phyloP scores from a whole-genome alignment of 2,888 invertebrate genomes.

The Marronus borbonicus region DNA sequence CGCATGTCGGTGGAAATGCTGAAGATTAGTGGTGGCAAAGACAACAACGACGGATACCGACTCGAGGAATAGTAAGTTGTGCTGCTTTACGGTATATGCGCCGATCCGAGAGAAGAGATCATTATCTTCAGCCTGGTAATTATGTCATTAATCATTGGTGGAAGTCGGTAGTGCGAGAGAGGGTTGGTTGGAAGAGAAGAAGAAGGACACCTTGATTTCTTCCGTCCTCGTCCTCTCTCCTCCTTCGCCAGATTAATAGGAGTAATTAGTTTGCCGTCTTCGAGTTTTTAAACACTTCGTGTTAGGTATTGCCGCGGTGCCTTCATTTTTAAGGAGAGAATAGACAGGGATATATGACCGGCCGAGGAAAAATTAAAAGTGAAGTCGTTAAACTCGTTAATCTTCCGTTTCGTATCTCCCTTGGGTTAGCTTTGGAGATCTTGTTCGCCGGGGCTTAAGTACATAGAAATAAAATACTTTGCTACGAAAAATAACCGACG shows the following conservation, averaged over 20 bases:
- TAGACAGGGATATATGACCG: slow-evolving; percentile 35
- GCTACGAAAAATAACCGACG: too few species aligned
- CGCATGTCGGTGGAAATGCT: slow-evolving; percentile 16
- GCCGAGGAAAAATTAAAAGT: slow-evolving; percentile 49
- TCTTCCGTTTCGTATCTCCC: slow-evolving; percentile 31
- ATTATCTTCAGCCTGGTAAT: slow-evolving; percentile 60
- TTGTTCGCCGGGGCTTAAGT: too few species aligned
- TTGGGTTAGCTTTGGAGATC: slow-evolving; percentile 11
- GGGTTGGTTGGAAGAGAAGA: slow-evolving; percentile 33
- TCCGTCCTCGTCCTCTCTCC: slow-evolving; percentile 44
- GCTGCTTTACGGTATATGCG: slow-evolving; percentile 19
- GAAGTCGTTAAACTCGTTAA: slow-evolving; percentile 45
- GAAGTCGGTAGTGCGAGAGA: slow-evolving; percentile 51
- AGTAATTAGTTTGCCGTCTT: slow-evolving; percentile 60
- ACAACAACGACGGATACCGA: not conserved
- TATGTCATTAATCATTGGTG: slow-evolving; percentile 61
- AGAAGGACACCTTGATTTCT: slow-evolving; percentile 30
- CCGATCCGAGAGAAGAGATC: slow-evolving; percentile 53
- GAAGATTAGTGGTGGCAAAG: slow-evolving; percentile 32
- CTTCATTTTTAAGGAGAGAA: slow-evolving; percentile 5
- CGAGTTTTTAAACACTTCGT: slow-evolving; percentile 51
- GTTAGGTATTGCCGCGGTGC: slow-evolving; percentile 35
- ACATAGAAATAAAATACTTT: too few species aligned
- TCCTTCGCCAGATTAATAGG: slow-evolving; percentile 58
- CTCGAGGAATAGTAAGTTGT: slow-evolving; percentile 23